These are phyloP conservation scores for Pachyseris speciosa DNA, from an alignment of 64 coral and sea anemone species.

Conservation along the genomic window DNA sequence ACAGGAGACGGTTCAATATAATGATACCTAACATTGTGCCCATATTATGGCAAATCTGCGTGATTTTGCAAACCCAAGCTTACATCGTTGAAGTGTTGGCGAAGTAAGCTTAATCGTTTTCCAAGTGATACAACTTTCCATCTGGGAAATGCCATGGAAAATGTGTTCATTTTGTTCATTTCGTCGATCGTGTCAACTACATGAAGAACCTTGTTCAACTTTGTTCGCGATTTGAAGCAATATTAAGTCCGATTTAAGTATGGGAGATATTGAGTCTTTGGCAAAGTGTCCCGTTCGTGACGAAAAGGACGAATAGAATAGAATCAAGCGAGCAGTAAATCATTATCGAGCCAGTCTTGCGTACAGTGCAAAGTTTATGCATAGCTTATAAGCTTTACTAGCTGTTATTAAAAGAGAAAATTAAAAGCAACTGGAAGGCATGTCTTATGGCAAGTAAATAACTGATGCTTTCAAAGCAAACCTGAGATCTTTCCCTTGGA, in stretches of 20 bases:
- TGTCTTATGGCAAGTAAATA: background rate
- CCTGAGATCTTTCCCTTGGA: constrained; percentile 95
- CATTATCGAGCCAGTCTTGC: background rate
- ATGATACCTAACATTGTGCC: no score
- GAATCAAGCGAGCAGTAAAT: background rate
- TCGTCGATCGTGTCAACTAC: no score
- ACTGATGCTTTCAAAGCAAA: constrained; percentile 14
- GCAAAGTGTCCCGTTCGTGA: background rate
- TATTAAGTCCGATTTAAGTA: background rate
- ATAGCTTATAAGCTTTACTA: background rate
- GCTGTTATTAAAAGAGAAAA: background rate
- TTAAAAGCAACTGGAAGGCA: background rate
- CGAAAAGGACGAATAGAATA: background rate
- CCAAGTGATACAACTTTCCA: no score
- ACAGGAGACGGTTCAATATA: background rate
- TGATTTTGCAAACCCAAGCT: no score
- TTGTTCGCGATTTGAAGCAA: no score
- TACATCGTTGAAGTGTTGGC: no score
- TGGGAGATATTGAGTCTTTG: background rate
- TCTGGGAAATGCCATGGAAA: no score
- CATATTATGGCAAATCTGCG: no score
- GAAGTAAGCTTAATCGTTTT: no score
- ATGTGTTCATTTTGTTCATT: no score
- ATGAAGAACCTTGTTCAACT: no score
- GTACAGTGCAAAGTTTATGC: background rate